These are phyloP conservation scores for Uropetala carovei DNA, from an alignment of 2,888 invertebrate species.

Conservation along the genomic window DNA sequence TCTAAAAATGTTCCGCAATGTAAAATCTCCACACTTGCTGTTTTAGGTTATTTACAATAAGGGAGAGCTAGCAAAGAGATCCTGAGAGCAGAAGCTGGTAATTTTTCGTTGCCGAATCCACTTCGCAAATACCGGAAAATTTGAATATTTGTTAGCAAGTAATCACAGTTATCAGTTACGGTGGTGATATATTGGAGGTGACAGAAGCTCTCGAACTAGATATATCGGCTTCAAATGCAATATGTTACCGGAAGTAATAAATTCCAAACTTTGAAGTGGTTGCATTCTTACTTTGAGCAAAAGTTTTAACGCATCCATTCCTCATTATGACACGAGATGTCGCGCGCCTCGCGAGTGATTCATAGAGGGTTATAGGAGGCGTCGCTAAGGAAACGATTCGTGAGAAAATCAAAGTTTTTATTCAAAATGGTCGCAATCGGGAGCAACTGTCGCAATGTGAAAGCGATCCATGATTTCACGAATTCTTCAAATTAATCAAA, in stretches of 20 bases:
- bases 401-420: not conserved
- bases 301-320: not conserved
- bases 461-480: not conserved
- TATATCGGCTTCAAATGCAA: not conserved
- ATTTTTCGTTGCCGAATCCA: not conserved
- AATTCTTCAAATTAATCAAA: no score
- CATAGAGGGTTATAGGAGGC: not conserved
- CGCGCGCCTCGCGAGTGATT: not conserved
- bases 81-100: no score
- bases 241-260: conserved; percentile 6
- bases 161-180: not conserved
- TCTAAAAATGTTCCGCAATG: no score
- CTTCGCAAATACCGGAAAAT: not conserved
- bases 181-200: not conserved
- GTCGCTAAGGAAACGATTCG: not conserved
- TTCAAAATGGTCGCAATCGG: not conserved
- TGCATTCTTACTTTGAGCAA: not conserved
- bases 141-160: not conserved
- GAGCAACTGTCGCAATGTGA: not conserved
- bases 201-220: not conserved
- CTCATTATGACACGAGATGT: conserved; percentile 31
- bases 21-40: no score
- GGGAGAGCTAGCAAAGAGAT: no score
- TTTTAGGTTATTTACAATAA: no score
- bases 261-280: conserved; percentile 18